These are phyloP conservation scores for Drosophila triauraria DNA, from an alignment of 1,140 invertebrate species.

Conservation along the genomic window DNA sequence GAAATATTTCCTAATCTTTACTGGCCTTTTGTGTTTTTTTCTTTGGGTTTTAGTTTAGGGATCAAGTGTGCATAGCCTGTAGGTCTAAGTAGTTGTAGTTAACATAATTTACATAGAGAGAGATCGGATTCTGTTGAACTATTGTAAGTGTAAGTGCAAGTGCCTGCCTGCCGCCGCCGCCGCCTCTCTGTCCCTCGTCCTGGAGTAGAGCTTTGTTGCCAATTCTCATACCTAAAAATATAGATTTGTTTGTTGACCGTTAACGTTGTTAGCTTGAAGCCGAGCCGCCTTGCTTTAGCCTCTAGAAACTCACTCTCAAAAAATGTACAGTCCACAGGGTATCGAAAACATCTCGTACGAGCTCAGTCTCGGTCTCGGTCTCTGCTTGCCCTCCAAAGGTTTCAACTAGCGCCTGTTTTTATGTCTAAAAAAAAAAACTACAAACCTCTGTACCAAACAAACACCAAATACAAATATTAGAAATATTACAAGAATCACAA, in stretches of 20 bases:
- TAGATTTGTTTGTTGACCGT: slow-evolving; percentile 45
- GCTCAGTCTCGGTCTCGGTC: not conserved
- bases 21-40: slow-evolving; percentile 11
- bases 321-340: slow-evolving; percentile 58
- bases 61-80: slow-evolving; percentile 27
- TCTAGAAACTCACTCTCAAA: slow-evolving; percentile 7
- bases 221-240: not conserved
- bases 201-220: slow-evolving; percentile 48
- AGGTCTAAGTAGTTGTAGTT: slow-evolving; percentile 15
- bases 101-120: slow-evolving; percentile 23
- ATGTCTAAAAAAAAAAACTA: slow-evolving; percentile 43
- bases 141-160: slow-evolving; percentile 34
- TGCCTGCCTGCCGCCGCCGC: slow-evolving; percentile 23
- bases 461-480: slow-evolving; percentile 26
- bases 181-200: slow-evolving; percentile 1
- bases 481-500: slow-evolving; percentile 5
- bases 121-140: slow-evolving; percentile 44
- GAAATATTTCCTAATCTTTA: slow-evolving; percentile 57
- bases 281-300: slow-evolving; percentile 15
- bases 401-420: slow-evolving; percentile 80
- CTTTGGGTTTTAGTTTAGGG: not conserved
- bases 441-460: slow-evolving; percentile 61
- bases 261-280: slow-evolving; percentile 67
- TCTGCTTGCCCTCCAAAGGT: slow-evolving; percentile 79
- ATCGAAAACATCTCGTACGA: slow-evolving; percentile 26